Evolutionary conservation across 2,797 vertebrate species (phyloP).

Genomic region (Enteromius paludinosus): DNA sequence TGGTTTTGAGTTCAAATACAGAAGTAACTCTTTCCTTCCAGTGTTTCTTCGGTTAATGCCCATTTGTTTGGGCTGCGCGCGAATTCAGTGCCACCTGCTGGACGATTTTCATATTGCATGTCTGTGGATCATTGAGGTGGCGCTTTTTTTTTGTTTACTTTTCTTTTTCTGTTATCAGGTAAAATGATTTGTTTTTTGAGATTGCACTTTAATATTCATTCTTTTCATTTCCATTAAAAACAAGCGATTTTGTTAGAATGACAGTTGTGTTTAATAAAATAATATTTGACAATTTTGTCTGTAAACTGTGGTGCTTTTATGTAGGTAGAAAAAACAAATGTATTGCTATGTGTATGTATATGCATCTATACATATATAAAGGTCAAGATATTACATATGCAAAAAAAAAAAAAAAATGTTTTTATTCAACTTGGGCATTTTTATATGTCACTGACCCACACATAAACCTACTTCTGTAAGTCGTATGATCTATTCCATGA

Average conservation of each 20-base stretch:
- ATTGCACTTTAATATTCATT: neutral
- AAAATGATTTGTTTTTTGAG: neutral
- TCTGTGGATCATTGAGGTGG: neutral
- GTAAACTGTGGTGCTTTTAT: neutral
- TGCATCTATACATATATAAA: too few species aligned
- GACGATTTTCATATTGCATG: neutral
- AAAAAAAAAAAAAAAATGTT: neutral
- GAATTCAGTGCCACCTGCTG: constrained; percentile 9
- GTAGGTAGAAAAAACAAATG: neutral
- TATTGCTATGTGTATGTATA: neutral
- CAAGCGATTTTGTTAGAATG: neutral
- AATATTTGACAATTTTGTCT: neutral
- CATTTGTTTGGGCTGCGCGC: neutral
- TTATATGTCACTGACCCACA: neutral
- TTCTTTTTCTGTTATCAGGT: neutral
- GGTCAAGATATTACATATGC: neutral
- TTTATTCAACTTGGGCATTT: neutral
- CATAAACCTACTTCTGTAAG: neutral
- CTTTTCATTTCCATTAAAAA: neutral
- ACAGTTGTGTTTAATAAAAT: neutral
- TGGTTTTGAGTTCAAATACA: neutral
- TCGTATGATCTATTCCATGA: neutral
- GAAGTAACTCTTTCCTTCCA: neutral
- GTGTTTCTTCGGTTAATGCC: neutral
- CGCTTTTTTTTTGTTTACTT: neutral